Evolutionary conservation across 2,797 vertebrate species (phyloP).

Genomic region (Oryzias dopingdopingensis): DNA sequence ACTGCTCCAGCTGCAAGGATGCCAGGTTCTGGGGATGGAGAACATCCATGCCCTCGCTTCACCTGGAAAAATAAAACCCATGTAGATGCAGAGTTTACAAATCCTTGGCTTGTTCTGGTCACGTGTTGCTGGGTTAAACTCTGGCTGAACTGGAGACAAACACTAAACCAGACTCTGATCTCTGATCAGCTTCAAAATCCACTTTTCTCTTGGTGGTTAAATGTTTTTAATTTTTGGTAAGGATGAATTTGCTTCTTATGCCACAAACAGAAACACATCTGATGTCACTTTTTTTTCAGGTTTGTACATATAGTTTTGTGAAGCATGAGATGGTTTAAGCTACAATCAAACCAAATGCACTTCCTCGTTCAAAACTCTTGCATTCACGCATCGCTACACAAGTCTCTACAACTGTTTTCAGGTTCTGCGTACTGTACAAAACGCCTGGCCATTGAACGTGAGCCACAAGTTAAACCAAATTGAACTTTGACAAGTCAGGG

Average conservation of each 20-base stretch:
- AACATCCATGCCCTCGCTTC: constrained; percentile 26
- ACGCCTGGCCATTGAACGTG: too few relatives aligned
- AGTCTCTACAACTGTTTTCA: too few relatives aligned
- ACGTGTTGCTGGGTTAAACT: constrained; percentile 52
- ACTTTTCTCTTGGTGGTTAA: constrained; percentile 51
- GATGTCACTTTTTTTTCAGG: too few relatives aligned
- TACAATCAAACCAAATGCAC: too few relatives aligned
- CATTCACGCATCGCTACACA: too few relatives aligned
- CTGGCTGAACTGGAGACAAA: constrained; percentile 42
- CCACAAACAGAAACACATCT: too few relatives aligned
- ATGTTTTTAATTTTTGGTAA: constrained; percentile 22
- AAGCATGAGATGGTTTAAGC: too few relatives aligned
- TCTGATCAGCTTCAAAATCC: constrained; percentile 38
- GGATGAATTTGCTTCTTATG: background rate
- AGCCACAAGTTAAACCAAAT: too few relatives aligned
- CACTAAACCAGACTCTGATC: constrained; percentile 49
- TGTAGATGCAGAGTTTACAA: background rate
- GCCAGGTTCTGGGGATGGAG: constrained; percentile 25
- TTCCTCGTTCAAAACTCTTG: too few relatives aligned
- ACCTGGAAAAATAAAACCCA: constrained; percentile 28
- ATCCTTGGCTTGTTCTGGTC: constrained; percentile 1
- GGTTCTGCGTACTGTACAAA: too few relatives aligned
- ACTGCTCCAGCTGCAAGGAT: constrained; percentile 13
- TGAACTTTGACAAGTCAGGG: too few relatives aligned
- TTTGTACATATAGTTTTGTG: too few relatives aligned